Conservation (phyloP, 1,140 invertebrate genomes). For the Drosophila arawakana region DNA sequence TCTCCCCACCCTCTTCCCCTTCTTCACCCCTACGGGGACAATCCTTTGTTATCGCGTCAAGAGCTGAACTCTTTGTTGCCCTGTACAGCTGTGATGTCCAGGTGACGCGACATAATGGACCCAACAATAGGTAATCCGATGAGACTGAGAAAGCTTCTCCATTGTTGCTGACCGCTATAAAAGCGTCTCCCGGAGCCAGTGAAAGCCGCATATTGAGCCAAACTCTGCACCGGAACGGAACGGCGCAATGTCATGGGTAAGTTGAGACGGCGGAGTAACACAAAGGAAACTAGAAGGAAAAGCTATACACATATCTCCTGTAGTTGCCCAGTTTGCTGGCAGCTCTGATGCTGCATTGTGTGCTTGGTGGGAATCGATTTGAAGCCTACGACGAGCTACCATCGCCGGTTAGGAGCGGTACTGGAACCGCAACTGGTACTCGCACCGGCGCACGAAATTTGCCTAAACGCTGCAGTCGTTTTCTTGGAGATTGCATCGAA, state of each 20-base stretch:
- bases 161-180: conserved; percentile 64
- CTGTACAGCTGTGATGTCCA: conserved; percentile 43
- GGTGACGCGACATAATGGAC: conserved; percentile 75
- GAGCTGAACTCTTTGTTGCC: conserved; percentile 64
- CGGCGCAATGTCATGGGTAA: conserved; percentile 68
- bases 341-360: conserved; percentile 58
- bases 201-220: conserved; percentile 56
- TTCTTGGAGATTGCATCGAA: conserved; percentile 33
- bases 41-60: conserved; percentile 72
- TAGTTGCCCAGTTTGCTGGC: conserved; percentile 59
- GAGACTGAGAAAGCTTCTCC: not conserved
- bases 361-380: conserved; percentile 35
- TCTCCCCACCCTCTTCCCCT: conserved; percentile 11
- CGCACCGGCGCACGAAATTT: not conserved
- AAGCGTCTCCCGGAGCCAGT: conserved; percentile 17
- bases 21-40: conserved; percentile 19
- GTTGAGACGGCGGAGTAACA: conserved; percentile 2
- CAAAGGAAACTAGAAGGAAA: not conserved
- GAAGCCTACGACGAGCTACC: conserved; percentile 51
- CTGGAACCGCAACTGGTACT: no score
- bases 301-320: not conserved
- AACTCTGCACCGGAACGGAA: conserved; percentile 52
- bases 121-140: conserved; percentile 76
- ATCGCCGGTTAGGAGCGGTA: not conserved
- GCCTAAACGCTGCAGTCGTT: conserved; percentile 34